Percentiles rank a stretch among this genome's conserved stretches.
phyloP scores from a whole-genome alignment of 2,888 invertebrate species.

The Linnaemya tessellans region DNA sequence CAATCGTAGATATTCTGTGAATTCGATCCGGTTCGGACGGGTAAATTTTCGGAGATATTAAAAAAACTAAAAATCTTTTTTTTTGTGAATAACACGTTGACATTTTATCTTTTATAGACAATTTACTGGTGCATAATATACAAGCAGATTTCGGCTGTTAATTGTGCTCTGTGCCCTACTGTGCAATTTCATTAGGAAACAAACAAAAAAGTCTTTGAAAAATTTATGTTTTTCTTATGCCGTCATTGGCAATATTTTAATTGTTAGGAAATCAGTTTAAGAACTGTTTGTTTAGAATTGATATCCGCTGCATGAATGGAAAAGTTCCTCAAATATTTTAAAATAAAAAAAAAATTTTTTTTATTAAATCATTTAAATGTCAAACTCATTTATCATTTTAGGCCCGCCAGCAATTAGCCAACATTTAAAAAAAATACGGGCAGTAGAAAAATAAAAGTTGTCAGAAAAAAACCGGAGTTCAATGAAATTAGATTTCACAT shows the following conservation, averaged over 20 bases:
- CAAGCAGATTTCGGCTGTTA: too few species aligned
- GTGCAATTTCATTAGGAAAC: not conserved
- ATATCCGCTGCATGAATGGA: not conserved
- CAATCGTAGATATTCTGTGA: too few species aligned
- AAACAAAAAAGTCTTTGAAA: not conserved
- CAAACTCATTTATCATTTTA: conserved; percentile 33
- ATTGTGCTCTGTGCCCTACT: not conserved
- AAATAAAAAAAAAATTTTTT: conserved; percentile 17
- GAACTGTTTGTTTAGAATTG: not conserved
- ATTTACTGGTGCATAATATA: too few species aligned
- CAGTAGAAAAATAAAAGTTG: not conserved
- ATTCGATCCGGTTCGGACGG: too few species aligned
- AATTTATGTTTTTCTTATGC: not conserved
- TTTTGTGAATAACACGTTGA: too few species aligned
- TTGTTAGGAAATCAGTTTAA: not conserved
- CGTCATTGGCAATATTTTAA: not conserved
- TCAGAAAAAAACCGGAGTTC: not conserved
- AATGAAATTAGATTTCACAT: conserved; percentile 7
- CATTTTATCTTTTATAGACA: too few species aligned
- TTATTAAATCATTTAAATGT: conserved; percentile 20
- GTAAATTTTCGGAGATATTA: too few species aligned
- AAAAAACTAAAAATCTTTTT: too few species aligned
- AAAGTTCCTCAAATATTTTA: not conserved
- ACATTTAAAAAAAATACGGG: not conserved
- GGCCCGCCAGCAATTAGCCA: not conserved